These are phyloP conservation scores for Lithophane leautieri DNA, from an alignment of 2,888 invertebrate species.

Conservation along the genomic window DNA sequence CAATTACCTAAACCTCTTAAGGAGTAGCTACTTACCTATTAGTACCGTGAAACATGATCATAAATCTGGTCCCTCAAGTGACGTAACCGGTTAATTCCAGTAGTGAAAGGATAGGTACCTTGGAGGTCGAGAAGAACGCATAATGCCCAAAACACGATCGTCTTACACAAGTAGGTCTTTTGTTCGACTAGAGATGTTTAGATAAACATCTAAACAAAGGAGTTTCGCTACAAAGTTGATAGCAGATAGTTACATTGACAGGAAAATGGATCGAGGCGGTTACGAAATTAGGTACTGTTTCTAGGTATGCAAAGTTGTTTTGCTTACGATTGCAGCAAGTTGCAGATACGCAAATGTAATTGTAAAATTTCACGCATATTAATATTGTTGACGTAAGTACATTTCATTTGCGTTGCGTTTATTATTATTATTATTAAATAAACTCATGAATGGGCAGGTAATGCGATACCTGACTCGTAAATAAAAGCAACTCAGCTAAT, in stretches of 20 bases:
- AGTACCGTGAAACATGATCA: conserved; percentile 48
- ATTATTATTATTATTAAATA: conserved; percentile 9
- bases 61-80: conserved; percentile 58
- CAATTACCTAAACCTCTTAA: conserved; percentile 45
- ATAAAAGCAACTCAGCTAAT: not conserved
- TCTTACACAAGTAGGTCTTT: conserved; percentile 62
- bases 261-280: conserved; percentile 66
- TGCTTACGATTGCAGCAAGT: conserved; percentile 32
- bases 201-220: conserved; percentile 65
- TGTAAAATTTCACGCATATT: conserved; percentile 38
- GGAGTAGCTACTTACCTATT: conserved; percentile 11
- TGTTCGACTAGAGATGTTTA: conserved; percentile 66
- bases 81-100: conserved; percentile 68
- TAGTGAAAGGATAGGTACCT: conserved; percentile 74
- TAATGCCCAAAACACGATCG: conserved; percentile 76
- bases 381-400: conserved; percentile 19
- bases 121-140: conserved; percentile 69
- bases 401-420: conserved; percentile 8
- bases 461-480: conserved; percentile 9
- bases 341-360: conserved; percentile 22
- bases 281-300: conserved; percentile 56
- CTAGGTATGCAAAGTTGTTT: conserved; percentile 53
- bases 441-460: conserved; percentile 18
- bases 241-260: conserved; percentile 56
- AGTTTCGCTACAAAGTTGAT: conserved; percentile 48